Conservation (phyloP, 2,888 invertebrate genomes). For the Serripes groenlandicus region DNA sequence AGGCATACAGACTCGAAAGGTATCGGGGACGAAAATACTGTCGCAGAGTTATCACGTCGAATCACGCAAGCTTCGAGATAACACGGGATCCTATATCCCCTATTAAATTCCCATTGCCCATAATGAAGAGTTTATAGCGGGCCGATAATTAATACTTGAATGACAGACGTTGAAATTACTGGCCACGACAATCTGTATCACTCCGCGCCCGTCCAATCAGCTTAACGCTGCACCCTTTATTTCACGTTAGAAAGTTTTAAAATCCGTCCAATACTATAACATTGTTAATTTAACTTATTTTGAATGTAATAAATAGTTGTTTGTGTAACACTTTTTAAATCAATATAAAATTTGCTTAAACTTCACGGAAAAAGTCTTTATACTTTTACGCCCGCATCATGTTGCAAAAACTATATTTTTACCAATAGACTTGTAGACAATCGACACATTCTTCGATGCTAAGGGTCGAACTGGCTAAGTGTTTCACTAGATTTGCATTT, state of each 20-base stretch:
- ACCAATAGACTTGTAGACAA: too few species aligned
- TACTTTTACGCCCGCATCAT: too few species aligned
- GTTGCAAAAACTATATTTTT: too few species aligned
- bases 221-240: constrained; percentile 12
- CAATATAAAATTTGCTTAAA: too few species aligned
- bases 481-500: constrained; percentile 23
- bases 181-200: constrained; percentile 24
- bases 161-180: constrained; percentile 44
- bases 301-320: too few species aligned
- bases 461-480: background rate
- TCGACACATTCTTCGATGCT: too few species aligned
- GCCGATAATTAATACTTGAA: constrained; percentile 57
- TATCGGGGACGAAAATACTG: constrained; percentile 9
- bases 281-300: too few species aligned
- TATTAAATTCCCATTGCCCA: constrained; percentile 62
- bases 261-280: too few species aligned
- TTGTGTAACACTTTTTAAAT: too few species aligned
- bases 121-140: constrained; percentile 53
- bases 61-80: constrained; percentile 56
- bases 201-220: constrained; percentile 7
- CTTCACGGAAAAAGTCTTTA: too few species aligned
- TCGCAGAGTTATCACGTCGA: constrained; percentile 42
- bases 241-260: too few species aligned
- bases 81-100: constrained; percentile 55
- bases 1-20: constrained; percentile 12